phyloP scores from a whole-genome alignment of 2,888 invertebrate genomes.

The Dusona sp. region DNA sequence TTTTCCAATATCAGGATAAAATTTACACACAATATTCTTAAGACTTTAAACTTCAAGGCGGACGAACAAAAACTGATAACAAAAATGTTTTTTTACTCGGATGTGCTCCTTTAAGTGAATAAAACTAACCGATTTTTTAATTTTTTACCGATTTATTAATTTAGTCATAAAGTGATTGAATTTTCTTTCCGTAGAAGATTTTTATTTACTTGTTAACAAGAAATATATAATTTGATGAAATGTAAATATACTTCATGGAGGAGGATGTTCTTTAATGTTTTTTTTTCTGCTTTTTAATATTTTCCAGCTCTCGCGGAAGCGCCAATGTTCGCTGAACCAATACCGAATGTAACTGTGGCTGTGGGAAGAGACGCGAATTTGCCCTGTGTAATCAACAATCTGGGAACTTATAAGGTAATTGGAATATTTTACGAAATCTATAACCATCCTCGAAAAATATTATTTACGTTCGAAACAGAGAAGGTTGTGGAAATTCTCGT shows the following conservation, averaged over 20 bases:
- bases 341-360: slow-evolving; percentile 96
- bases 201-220: background rate
- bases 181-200: background rate
- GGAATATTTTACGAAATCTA: background rate
- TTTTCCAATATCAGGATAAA: too few species aligned
- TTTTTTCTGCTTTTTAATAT: slow-evolving; percentile 65
- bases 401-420: slow-evolving; percentile 93
- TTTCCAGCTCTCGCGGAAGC: slow-evolving; percentile 93
- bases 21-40: too few species aligned
- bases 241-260: background rate
- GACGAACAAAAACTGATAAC: too few species aligned
- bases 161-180: background rate
- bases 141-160: background rate
- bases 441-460: background rate
- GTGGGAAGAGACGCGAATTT: slow-evolving; percentile 95
- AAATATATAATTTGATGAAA: background rate
- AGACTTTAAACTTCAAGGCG: too few species aligned
- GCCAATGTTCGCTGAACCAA: slow-evolving; percentile 95
- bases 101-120: too few species aligned
- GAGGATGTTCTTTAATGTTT: background rate
- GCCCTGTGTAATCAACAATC: slow-evolving; percentile 95
- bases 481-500: background rate
- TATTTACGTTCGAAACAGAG: background rate
- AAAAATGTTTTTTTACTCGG: too few species aligned
- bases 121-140: too few species aligned